Evolutionary conservation across 2,113 vertebrate genomes (phyloP), one percentile per base, ranked within the genome.

Genomic region (Corynorhinus townsendii): DNA sequence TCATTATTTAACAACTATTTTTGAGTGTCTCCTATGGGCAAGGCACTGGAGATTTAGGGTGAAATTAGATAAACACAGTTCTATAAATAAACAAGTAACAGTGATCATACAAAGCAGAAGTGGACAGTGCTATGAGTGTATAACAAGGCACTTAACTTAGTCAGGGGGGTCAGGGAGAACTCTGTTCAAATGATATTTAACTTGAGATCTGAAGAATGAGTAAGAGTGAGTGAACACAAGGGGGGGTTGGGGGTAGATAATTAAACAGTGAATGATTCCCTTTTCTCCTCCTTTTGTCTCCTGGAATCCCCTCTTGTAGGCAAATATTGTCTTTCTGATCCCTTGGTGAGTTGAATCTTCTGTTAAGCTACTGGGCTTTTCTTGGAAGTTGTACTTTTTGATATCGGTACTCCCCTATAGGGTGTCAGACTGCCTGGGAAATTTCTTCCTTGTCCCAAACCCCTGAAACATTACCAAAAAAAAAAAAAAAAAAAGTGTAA

Each of bases 261-360:
- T 69, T 17, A 71, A 49, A 15, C 11, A 38, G 22, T 45, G 22
- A 73, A 30, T 5, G 28, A 75, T 30, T 49, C 17, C 69, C 6
- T 28, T 85, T 38, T 86, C 33, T 82, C 56, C 47, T 77, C 43
- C 17, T 69, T 6, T 28, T 81, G n/a, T 89, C 33, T 82, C 56
- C 43, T 77, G 38, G 11, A 14, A 52, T 43, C 62, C 19, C 30
- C 64, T 95, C 40, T 73, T 72, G 26, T n/a, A 45, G 38, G 75
- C 52, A 95, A 96, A 91, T 92, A 85, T 38, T 72, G 3, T 80
- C 22, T 92, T 71, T 73, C 43, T 76, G 10, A 86, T 77, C 16
- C 47, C 59, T 91, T 73, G 28, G 84, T 76, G 56, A 80, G 28
- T 30, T 89, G 62, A 93, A 38, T 9, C 15, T 73, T 92, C 54